Evolutionary conservation across 1,140 invertebrate species (phyloP), one percentile per base, ranked within the genome.

Genomic region (Thaumatotibia leucotreta): DNA sequence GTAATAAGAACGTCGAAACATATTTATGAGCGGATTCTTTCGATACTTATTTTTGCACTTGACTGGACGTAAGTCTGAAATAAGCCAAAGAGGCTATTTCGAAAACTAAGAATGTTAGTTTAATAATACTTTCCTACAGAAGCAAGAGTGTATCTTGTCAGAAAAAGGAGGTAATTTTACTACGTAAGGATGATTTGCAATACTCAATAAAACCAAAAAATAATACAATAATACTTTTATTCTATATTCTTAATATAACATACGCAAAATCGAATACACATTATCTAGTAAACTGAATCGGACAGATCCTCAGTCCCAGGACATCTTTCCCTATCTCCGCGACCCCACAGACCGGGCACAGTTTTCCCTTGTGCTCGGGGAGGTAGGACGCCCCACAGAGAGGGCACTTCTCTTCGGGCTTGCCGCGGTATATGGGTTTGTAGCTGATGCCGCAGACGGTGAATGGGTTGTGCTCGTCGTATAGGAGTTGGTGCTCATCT

Each of bases 391-490:
- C 96, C n/a, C 93, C 94, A 88, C 98, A 99, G 8, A 99, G 94
- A 0, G 98, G 95, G 86, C 98, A 99, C 75, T 97, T 99, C 3
- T 97, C 95, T 84, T 99, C 97, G 0, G 97, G 96, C 81, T 98
- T 99, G 67, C 99, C 99, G 79, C 95, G 93, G 74, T 99, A 99
- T 64, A 99, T 97, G 0, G 99, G 98, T 23, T 95, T 96, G 89
- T 97, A 99, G 6, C 95, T 96, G 20, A 95, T 94, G 0, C 96
- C 98, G 91, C 99, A 99, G 11, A 99, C 92, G 50, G 94, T 95
- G 88, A 99, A 99, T 2, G 99, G 99, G 93, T 99, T 99, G 83
- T 99, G 98, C 82, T 99, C 97, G 82, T 99, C 99, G 84, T 99
- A 99, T 1, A 94, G 92, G 58, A 99, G 83, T 76, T 96, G 93